phyloP scores from a whole-genome alignment of 2,888 invertebrate species.

The Drosophila falleni region DNA sequence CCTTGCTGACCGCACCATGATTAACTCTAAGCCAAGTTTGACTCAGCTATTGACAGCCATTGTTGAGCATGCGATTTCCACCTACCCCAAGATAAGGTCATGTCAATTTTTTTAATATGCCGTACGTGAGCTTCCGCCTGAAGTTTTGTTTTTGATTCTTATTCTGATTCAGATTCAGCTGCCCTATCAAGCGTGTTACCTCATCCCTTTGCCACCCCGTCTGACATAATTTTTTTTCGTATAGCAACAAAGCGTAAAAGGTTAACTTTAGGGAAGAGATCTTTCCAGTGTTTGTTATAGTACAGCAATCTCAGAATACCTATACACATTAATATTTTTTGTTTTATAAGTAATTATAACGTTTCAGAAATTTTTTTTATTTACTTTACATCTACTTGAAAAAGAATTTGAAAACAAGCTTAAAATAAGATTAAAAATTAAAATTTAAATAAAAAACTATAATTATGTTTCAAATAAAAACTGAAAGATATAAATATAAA shows the following conservation, averaged over 20 bases:
- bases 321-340: not conserved
- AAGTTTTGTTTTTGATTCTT: slow-evolving; percentile 25
- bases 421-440: too few relatives aligned
- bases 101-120: slow-evolving; percentile 79
- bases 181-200: slow-evolving; percentile 1
- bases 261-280: not conserved
- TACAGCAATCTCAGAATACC: not conserved
- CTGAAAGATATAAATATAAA: too few relatives aligned
- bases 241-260: not conserved
- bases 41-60: not conserved
- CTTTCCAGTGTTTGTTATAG: not conserved
- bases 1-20: slow-evolving; percentile 24
- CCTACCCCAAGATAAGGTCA: slow-evolving; percentile 60
- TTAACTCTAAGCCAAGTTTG: slow-evolving; percentile 19
- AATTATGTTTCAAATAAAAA: too few relatives aligned
- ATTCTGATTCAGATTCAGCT: slow-evolving; percentile 23
- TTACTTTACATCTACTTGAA: too few relatives aligned
- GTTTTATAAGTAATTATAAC: not conserved
- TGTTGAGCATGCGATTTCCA: slow-evolving; percentile 7
- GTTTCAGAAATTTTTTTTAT: not conserved
- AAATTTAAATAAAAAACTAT: too few relatives aligned
- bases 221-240: not conserved
- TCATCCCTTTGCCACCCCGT: slow-evolving; percentile 8
- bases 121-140: slow-evolving; percentile 69
- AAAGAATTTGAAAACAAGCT: too few relatives aligned